Base-by-base conservation (phyloP, 1,140 invertebrate species). In the Mamestra configurata region DNA sequence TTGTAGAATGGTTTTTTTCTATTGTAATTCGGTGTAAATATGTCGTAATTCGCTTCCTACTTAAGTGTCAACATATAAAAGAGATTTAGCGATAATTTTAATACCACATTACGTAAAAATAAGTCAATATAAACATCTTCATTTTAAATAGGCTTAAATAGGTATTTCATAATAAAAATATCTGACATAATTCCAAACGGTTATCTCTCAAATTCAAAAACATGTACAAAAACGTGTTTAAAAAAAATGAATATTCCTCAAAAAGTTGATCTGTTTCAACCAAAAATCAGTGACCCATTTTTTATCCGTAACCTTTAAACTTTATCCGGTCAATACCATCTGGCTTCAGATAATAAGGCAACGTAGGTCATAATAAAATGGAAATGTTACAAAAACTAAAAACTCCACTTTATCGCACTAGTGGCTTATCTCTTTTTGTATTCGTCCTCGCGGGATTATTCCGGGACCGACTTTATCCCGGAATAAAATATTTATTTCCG, bases 401-500 rank as follows among this genome's bases (percentile, higher is more conserved):
- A 84, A 87, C 70, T 77, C 68, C 76, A 83, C 76, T 82, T 88
- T 84, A 88, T 88, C 84, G 84, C 80, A 84, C 84, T 84, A 86
- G 53, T 59, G 79, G 82, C 79, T 86, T 86, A 88, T 88, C 83
- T 85, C 75, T 83, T 86, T 87, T 86, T 84, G 82, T 84, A 78
- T 43, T 82, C 79, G 79, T 85, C 83, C 85, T 81, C 46, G 20
- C 70, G 22, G 83, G 85, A 83, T 88, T 86, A 86, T 82, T 57
- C 81, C 53, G 59, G 81, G 59, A 13, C 70, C 61, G 70, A 79
- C 53, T 84, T 88, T 83, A 85, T 88, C 84, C 82, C 27, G 81
- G 81, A 78, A 83, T 85, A 84, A 85, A 86, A 85, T 85, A 88
- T 88, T 88, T 84, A 86, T 88, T 82, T 83, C 84, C 81, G n/a